Base-by-base conservation (phyloP, 1,140 invertebrate genomes). In the Zaprionus tsacasi region DNA sequence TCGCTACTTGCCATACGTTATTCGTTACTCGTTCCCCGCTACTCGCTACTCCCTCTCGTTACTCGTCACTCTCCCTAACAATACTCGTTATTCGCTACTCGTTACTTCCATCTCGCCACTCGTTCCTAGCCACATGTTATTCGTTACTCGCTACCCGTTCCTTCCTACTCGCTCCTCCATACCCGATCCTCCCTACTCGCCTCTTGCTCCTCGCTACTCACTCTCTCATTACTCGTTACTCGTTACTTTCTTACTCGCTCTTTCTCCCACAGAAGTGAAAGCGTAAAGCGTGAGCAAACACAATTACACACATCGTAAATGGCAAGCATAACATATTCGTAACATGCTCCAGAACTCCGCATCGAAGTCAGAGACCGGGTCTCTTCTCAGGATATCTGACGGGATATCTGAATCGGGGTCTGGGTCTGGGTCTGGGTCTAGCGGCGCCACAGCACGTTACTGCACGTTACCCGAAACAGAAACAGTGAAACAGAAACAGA, bases 401-500 rank as follows among this genome's bases (percentile, higher is more conserved):
- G 57, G 35, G 12, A 40, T 15, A n/a, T n/a, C 35, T 59, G 43
- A 54, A 43, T 33, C 43, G 12, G 15, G 43, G 38, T 61, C 67
- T 64, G 69, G 17, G 36, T 58, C 70, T 70, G 63, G 43, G 35
- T 57, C 27, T 17, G 61, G 38, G 70, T 50, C 48, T 67, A 55
- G 36, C 57, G 57, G 58, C 71, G 66, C 66, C 71, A 65, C 6
- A n/a, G 13, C 52, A 55, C 64, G 35, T 33, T 13, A 54, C 17
- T 25, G 57, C 11, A 13, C 58, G 33, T 21, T 5, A 30, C 27
- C 27, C 25, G 40, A 43, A 35, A 54, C 15, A 60, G 52, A 59
- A 30, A 30, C 27, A 30, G n/a, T n/a, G 58, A 36, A 68, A 63
- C 36, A 52, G 86, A 81, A 82, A 87, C 82, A 82, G 70, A 52